Percentiles rank a stretch among this genome's conserved stretches.
Evolutionary conservation across 1,140 invertebrate species (phyloP).

Genomic region (Bradynema listronoti): DNA sequence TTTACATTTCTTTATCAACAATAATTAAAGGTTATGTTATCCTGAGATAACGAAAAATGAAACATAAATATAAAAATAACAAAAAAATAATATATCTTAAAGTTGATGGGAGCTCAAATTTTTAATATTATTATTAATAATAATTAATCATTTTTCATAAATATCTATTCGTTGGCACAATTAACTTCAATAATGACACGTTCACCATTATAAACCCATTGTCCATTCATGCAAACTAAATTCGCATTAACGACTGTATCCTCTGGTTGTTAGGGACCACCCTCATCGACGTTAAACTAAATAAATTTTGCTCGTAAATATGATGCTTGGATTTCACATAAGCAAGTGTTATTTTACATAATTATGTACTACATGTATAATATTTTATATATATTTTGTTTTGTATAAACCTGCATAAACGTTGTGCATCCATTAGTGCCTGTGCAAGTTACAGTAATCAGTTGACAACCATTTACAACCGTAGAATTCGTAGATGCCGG

Average conservation of each 20-base stretch:
- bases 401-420: conserved; percentile 22
- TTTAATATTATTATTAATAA: background rate
- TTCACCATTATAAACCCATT: background rate
- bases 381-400: background rate
- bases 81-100: background rate
- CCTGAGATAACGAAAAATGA: too few relatives aligned
- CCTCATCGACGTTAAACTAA: conserved; percentile 21
- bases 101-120: background rate
- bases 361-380: background rate
- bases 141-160: background rate
- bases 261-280: conserved; percentile 9
- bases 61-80: too few relatives aligned
- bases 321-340: background rate
- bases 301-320: background rate
- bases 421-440: conserved; percentile 5
- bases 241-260: conserved; percentile 4
- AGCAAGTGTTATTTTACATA: background rate
- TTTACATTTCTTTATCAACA: too few relatives aligned
- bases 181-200: conserved; percentile 22
- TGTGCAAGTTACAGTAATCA: conserved; percentile 8
- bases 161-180: conserved; percentile 9
- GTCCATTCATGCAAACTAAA: conserved; percentile 11
- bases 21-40: too few relatives aligned
- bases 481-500: conserved; percentile 82
- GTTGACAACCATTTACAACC: conserved; percentile 63